Evolutionary conservation across 2,888 invertebrate genomes (phyloP).

Genomic region (Pseudanteris insignis): DNA sequence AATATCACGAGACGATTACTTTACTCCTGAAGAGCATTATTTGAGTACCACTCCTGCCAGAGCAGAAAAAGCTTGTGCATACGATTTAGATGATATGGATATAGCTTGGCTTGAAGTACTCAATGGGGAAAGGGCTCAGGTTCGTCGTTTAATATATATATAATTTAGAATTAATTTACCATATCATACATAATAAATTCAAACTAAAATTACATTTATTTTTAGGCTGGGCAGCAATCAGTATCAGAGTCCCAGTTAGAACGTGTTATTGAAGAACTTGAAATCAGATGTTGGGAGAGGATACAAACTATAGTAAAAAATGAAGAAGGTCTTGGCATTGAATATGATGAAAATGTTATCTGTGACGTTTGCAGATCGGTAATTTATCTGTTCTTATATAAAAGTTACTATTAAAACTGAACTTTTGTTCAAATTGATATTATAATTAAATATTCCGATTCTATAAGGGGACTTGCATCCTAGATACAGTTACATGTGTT

Average conservation of each 20-base stretch:
- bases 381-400: conserved; percentile 55
- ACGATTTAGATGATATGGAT: conserved; percentile 94
- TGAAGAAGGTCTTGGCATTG: conserved; percentile 93
- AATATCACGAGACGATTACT: conserved; percentile 87
- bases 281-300: conserved; percentile 92
- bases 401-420: too few species aligned
- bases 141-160: too few species aligned
- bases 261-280: conserved; percentile 89
- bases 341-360: conserved; percentile 97
- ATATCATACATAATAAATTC: background rate
- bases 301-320: conserved; percentile 90
- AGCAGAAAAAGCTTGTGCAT: conserved; percentile 92
- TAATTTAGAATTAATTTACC: background rate
- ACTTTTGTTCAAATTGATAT: too few species aligned
- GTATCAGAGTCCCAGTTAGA: conserved; percentile 90
- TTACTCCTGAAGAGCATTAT: conserved; percentile 83
- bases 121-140: conserved; percentile 86
- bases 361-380: conserved; percentile 97
- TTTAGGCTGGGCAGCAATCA: conserved; percentile 73
- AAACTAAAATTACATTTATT: background rate
- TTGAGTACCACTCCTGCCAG: conserved; percentile 86
- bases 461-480: too few species aligned
- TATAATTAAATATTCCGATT: too few species aligned
- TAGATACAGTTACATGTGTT: too few species aligned
- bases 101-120: conserved; percentile 86